A percentile compares a stretch with the other conserved stretches of the same genome.
phyloP scores from a whole-genome alignment of 2,797 vertebrate species.

The Borostomias antarcticus region DNA sequence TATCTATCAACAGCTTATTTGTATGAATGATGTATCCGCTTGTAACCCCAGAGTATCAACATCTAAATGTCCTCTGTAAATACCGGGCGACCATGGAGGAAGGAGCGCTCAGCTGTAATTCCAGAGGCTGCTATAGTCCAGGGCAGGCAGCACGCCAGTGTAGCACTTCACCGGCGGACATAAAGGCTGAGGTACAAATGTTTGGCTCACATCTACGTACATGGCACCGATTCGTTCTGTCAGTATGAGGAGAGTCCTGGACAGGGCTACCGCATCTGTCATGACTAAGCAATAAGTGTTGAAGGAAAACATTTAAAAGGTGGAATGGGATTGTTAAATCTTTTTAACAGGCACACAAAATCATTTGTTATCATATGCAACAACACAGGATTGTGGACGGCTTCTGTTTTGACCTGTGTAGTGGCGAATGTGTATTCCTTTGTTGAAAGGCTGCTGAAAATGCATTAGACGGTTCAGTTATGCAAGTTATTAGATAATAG shows the following conservation, averaged over 20 bases:
- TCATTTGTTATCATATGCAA: no score
- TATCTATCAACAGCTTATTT: constrained; percentile 66
- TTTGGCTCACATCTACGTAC: constrained; percentile 54
- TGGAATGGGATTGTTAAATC: no score
- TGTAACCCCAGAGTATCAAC: constrained; percentile 65
- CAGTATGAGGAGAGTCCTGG: constrained; percentile 49
- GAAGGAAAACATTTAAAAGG: background rate
- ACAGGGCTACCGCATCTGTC: constrained; percentile 36
- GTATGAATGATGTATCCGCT: constrained; percentile 68
- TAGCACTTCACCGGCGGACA: constrained; percentile 60
- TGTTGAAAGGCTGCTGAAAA: no score
- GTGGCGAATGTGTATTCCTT: background rate
- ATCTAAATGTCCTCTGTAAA: constrained; percentile 71
- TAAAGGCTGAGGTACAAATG: constrained; percentile 43
- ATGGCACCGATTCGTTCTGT: constrained; percentile 61
- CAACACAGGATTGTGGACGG: background rate
- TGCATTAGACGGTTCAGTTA: background rate
- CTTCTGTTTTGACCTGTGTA: background rate
- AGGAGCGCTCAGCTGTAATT: constrained; percentile 63
- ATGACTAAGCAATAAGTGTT: background rate
- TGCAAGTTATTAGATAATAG: background rate
- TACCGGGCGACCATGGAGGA: constrained; percentile 66
- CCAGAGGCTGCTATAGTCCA: constrained; percentile 58
- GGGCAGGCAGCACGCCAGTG: constrained; percentile 56
- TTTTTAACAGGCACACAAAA: background rate